Conservation (phyloP, 1,140 invertebrate species). For the Aphis gossypii region DNA sequence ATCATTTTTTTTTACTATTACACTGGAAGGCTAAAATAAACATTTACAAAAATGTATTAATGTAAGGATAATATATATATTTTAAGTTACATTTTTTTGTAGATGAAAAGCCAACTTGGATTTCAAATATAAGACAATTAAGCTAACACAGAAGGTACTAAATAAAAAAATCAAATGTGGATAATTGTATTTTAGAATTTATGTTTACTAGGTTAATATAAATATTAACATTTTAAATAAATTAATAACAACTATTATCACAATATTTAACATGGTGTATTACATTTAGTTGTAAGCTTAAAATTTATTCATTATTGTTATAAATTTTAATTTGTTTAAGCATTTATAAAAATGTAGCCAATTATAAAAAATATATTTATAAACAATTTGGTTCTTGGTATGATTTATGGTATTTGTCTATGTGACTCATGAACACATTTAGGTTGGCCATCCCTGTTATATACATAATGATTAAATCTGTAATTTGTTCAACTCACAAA, state of each 20-base stretch:
- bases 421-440: no score
- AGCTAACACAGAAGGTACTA: background rate
- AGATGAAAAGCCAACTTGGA: background rate
- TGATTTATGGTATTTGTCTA: no score
- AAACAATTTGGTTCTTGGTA: no score
- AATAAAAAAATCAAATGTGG: background rate
- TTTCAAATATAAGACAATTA: background rate
- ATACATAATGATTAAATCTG: background rate
- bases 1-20: background rate
- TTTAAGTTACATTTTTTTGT: background rate
- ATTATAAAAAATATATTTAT: no score
- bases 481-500: background rate
- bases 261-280: no score
- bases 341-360: no score
- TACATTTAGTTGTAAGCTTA: no score
- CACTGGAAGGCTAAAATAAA: background rate
- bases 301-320: no score
- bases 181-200: background rate
- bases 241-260: no score
- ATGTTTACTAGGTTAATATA: background rate
- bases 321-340: no score
- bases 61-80: background rate
- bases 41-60: background rate
- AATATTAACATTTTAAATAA: no score
- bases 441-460: no score